A percentile compares a stretch with the other conserved stretches of the same genome.
Evolutionary conservation across 2,888 invertebrate genomes (phyloP).

Genomic region (Glyphotaelius pellucidus): DNA sequence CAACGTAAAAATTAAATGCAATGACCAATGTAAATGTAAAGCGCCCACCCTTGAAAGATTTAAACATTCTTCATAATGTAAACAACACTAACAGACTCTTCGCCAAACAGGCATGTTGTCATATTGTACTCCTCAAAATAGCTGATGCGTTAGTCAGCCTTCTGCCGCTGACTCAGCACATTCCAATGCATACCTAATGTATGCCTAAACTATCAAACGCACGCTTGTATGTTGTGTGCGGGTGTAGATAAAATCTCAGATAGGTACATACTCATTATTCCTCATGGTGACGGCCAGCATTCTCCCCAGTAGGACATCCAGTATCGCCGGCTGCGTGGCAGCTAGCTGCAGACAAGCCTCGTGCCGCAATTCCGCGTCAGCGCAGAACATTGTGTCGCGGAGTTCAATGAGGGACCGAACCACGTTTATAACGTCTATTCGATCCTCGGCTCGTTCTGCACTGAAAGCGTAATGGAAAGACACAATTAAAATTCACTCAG

Average conservation of each 20-base stretch:
- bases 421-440: constrained; percentile 93
- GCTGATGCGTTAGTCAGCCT: too few relatives aligned
- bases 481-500: neutral
- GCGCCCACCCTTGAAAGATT: too few relatives aligned
- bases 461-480: constrained; percentile 68
- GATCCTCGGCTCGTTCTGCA: constrained; percentile 86
- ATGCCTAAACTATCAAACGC: neutral
- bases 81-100: too few relatives aligned
- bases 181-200: neutral
- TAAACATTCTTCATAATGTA: too few relatives aligned
- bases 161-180: too few relatives aligned
- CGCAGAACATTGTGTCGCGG: constrained; percentile 81
- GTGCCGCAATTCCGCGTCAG: constrained; percentile 89
- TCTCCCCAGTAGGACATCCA: constrained; percentile 81
- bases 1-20: too few relatives aligned
- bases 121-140: too few relatives aligned
- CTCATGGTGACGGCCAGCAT: constrained; percentile 73
- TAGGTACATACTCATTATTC: constrained; percentile 70
- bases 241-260: too few relatives aligned
- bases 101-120: too few relatives aligned
- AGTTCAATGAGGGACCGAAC: constrained; percentile 81
- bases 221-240: too few relatives aligned
- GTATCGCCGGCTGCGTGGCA: constrained; percentile 88
- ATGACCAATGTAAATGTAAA: too few relatives aligned
- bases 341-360: constrained; percentile 91